Conservation (phyloP, 2,888 invertebrate species). For the Drosophila kanekoi region DNA sequence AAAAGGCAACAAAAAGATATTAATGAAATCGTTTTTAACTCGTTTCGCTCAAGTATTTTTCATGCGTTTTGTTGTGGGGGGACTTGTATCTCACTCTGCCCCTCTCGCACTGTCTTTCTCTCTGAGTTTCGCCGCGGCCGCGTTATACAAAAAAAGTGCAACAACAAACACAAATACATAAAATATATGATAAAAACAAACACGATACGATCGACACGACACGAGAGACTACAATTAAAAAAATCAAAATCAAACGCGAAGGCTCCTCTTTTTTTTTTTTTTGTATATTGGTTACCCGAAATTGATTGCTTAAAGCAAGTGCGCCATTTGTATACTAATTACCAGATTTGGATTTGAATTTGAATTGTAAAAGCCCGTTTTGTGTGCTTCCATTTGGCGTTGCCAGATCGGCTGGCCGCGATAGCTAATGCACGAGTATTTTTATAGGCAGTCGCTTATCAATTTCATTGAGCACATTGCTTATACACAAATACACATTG, state of each 20-base stretch:
- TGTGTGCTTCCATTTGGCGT: slow-evolving; percentile 14
- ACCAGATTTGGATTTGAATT: slow-evolving; percentile 31
- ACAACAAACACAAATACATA: slow-evolving; percentile 63
- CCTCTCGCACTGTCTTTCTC: slow-evolving; percentile 15
- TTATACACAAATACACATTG: not conserved
- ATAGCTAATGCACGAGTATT: slow-evolving; percentile 25
- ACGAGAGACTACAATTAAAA: slow-evolving; percentile 44
- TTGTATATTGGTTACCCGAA: slow-evolving; percentile 13
- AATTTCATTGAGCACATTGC: slow-evolving; percentile 14
- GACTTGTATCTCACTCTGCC: slow-evolving; percentile 21
- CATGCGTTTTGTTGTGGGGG: slow-evolving; percentile 50
- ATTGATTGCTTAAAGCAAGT: slow-evolving; percentile 40
- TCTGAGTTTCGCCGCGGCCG: slow-evolving; percentile 33
- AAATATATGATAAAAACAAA: slow-evolving; percentile 70
- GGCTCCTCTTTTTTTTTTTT: not conserved
- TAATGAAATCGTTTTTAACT: slow-evolving; percentile 80
- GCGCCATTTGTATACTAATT: slow-evolving; percentile 44
- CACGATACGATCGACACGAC: slow-evolving; percentile 64
- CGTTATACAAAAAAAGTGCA: slow-evolving; percentile 74
- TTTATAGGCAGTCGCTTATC: slow-evolving; percentile 31
- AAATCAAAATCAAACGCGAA: slow-evolving; percentile 38
- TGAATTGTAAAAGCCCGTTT: slow-evolving; percentile 39
- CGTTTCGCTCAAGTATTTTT: slow-evolving; percentile 78
- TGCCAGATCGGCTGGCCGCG: slow-evolving; percentile 38
- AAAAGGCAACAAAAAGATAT: slow-evolving; percentile 67